A percentile compares a stretch with the other conserved stretches of the same genome.
Conservation (phyloP, 2,888 invertebrate species). For the Aethes cnicana region DNA sequence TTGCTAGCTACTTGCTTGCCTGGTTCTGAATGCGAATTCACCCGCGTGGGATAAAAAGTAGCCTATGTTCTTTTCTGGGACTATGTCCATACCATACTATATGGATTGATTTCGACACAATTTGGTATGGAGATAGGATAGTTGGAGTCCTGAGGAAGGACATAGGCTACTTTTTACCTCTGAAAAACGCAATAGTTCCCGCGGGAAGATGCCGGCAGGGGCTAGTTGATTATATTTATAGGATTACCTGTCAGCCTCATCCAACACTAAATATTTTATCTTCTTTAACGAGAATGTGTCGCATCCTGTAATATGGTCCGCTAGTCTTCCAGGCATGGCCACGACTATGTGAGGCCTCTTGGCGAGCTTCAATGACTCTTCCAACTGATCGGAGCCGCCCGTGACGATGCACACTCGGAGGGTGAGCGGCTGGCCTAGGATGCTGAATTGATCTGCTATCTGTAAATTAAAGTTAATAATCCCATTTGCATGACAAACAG, state of each 20-base stretch:
- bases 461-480: constrained; percentile 54
- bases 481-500: not conserved
- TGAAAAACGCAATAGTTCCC: too few relatives aligned
- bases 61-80: too few relatives aligned
- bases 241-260: constrained; percentile 95
- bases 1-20: too few relatives aligned
- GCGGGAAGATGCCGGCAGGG: too few relatives aligned
- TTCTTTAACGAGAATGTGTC: constrained; percentile 90
- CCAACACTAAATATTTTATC: constrained; percentile 93
- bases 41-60: too few relatives aligned
- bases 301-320: constrained; percentile 95
- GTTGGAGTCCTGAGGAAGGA: too few relatives aligned
- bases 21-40: too few relatives aligned
- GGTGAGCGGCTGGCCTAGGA: constrained; percentile 94
- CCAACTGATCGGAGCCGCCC: constrained; percentile 97
- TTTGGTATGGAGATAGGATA: too few relatives aligned
- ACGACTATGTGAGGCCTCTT: constrained; percentile 96
- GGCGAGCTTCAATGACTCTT: constrained; percentile 91
- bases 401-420: constrained; percentile 93
- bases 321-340: constrained; percentile 97
- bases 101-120: too few relatives aligned
- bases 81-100: too few relatives aligned
- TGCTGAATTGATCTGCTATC: constrained; percentile 97
- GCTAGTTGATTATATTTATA: not conserved
- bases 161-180: too few relatives aligned